Evolutionary conservation across 1,140 invertebrate genomes (phyloP), one percentile per base, ranked within the genome.

Genomic region (Camponotus floridanus): DNA sequence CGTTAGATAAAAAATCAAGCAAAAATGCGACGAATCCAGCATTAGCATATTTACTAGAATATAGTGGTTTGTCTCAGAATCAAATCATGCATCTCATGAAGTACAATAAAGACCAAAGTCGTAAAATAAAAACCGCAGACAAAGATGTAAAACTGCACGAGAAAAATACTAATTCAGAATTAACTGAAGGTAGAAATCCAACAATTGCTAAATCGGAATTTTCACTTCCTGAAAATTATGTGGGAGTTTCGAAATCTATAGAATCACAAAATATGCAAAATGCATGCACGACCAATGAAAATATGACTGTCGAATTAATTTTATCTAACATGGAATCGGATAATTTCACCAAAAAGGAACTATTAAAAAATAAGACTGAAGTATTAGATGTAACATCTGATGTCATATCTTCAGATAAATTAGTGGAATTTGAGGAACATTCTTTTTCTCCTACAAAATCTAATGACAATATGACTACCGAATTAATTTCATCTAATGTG

Each of bases 1-100:
- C 45, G 26, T 55, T 87, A 5, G 8, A 90, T 0, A 93, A 93
- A 88, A 91, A 86, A 31, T 91, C 91, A 64, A 67, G 71, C 1
- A 93, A 92, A 78, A 65, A 86, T 13, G 33, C 11, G 0, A 92
- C 94, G 51, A 95, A 95, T 76, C 95, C 95, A 5, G 96, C 96
- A 0, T 91, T 96, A 57, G 94, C 94, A 36, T 97, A 97, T 86
- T 97, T 97, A 96, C 95, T 97, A 89, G 97, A 98, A 91, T 96
- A 97, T 88, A 97, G 96, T 92, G 97, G 96, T 55, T 96, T 98
- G 86, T 97, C 97, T 21, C 96, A 97, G 80, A 96, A 96, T 87
- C 96, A 97, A 92, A 97, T 96, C 21, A 73, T 95, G 0, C 57
- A 91, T 13, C 71, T 96, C 48, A 94, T 98, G 51, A 95, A 96